Evolutionary conservation across 2,113 vertebrate genomes (phyloP).

Genomic region (Benitochromis conjunctus): DNA sequence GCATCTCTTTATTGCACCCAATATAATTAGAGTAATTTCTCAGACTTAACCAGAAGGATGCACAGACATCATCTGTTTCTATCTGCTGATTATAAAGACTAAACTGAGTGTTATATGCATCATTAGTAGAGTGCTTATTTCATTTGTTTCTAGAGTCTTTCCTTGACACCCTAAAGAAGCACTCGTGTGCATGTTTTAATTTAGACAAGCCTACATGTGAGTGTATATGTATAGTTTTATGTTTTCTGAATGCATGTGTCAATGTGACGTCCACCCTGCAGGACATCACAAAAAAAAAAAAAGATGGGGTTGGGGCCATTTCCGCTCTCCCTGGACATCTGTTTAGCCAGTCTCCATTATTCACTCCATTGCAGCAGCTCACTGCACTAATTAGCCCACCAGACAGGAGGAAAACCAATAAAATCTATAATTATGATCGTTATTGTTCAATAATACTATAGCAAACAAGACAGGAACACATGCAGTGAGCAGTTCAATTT

Average conservation of each 20-base stretch:
- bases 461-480: not conserved
- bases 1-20: not conserved
- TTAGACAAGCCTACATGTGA: not conserved
- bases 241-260: not conserved
- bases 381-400: slow-evolving; percentile 1
- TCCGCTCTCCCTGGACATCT: slow-evolving; percentile 17
- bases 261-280: not conserved
- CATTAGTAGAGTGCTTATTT: not conserved
- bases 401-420: not conserved
- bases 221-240: not conserved
- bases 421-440: not conserved
- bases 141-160: not conserved
- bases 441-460: not conserved
- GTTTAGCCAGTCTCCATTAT: not conserved
- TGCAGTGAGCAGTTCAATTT: not conserved
- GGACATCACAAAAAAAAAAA: not conserved
- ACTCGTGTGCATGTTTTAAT: rapidly evolving
- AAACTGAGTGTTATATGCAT: not conserved
- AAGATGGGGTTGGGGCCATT: not conserved
- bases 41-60: not conserved
- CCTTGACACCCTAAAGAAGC: not conserved
- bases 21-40: not conserved
- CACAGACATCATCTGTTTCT: not conserved
- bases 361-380: not conserved
- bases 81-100: not conserved